phyloP scores from a whole-genome alignment of 2,888 invertebrate species.

The Drosophila trichaetosa region DNA sequence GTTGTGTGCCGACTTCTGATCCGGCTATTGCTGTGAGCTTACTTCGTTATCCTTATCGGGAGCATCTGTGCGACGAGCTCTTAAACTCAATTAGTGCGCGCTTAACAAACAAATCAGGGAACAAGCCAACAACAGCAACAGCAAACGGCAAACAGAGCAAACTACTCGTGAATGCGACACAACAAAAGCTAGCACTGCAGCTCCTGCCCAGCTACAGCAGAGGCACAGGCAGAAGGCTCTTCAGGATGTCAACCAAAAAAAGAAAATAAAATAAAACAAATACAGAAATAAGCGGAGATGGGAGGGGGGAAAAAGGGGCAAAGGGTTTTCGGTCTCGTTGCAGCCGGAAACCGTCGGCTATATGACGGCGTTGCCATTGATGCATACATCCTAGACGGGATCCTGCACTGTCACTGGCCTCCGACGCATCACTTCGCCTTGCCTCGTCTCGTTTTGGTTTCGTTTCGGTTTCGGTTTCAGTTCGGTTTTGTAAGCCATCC shows the following conservation, averaged over 20 bases:
- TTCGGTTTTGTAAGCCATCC: constrained; percentile 36
- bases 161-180: constrained; percentile 24
- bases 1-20: constrained; percentile 15
- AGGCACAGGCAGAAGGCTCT: constrained; percentile 45
- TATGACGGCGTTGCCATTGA: constrained; percentile 62
- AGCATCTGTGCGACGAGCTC: constrained; percentile 56
- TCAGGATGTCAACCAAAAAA: constrained; percentile 68
- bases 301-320: not conserved
- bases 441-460: not conserved
- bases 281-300: constrained; percentile 2
- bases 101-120: constrained; percentile 64
- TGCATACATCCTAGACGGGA: constrained; percentile 71
- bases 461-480: constrained; percentile 20
- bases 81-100: constrained; percentile 77
- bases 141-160: constrained; percentile 14
- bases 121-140: constrained; percentile 21
- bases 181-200: constrained; percentile 44
- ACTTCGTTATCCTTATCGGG: constrained; percentile 54
- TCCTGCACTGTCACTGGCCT: constrained; percentile 21
- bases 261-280: constrained; percentile 19
- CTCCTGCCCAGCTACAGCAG: constrained; percentile 11
- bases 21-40: not conserved
- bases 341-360: constrained; percentile 68
- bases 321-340: constrained; percentile 32
- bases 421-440: constrained; percentile 5